These are phyloP conservation scores for Neosilurus mollespiculum DNA, from an alignment of 2,797 vertebrate species.

Conservation along the genomic window DNA sequence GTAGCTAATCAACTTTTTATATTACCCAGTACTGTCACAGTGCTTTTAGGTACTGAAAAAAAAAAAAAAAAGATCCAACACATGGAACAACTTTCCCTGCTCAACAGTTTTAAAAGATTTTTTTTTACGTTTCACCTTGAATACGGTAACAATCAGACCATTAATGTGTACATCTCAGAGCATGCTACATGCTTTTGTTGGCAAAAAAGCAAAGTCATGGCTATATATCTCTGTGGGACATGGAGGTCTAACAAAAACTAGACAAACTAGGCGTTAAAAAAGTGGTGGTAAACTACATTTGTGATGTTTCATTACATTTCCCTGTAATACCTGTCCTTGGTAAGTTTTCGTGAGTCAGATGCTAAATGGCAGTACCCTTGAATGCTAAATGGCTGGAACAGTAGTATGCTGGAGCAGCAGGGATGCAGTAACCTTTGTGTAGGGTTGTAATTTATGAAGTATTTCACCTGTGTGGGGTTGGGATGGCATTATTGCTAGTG, in stretches of 20 bases:
- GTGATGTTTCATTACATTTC: slow-evolving; percentile 15
- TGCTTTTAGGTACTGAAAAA: neutral
- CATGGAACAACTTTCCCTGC: neutral
- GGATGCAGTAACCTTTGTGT: slow-evolving; percentile 21
- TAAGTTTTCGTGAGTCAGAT: slow-evolving; percentile 50
- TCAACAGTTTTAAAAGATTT: neutral
- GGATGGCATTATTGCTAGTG: neutral
- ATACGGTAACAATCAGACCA: neutral
- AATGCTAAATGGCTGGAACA: slow-evolving; percentile 56
- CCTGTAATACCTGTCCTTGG: slow-evolving; percentile 41
- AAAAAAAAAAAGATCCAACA: neutral
- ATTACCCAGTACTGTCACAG: neutral
- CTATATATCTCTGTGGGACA: neutral
- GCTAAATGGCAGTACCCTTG: slow-evolving; percentile 56
- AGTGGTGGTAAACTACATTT: neutral
- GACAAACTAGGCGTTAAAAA: slow-evolving; percentile 2
- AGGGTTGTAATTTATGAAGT: slow-evolving; percentile 17
- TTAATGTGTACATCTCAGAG: no score
- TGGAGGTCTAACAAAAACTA: neutral
- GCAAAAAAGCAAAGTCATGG: neutral
- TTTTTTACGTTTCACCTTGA: neutral
- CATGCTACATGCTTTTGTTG: neutral
- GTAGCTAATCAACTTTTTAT: neutral
- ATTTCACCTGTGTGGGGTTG: neutral
- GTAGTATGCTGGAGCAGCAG: slow-evolving; percentile 7